Conservation (phyloP, 2,113 vertebrate genomes). For the Ochotona princeps region DNA sequence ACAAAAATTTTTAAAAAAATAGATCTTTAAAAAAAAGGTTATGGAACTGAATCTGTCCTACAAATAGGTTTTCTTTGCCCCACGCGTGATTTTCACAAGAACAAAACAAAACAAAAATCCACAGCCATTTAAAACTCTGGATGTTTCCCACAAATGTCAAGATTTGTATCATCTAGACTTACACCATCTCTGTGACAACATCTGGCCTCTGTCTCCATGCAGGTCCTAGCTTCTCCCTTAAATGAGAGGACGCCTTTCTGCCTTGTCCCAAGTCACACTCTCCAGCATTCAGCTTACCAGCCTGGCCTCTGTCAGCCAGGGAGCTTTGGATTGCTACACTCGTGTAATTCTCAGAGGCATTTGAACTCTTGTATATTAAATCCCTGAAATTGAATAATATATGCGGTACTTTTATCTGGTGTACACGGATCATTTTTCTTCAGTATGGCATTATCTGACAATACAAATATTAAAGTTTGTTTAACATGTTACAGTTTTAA, state of each 20-base stretch:
- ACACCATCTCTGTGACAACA: neutral
- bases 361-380: slow-evolving; percentile 34
- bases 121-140: slow-evolving; percentile 29
- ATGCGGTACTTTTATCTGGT: neutral
- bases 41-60: neutral
- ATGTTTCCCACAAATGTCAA: neutral
- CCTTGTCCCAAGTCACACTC: no score
- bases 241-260: neutral
- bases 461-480: slow-evolving; percentile 60
- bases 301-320: neutral
- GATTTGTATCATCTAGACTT: neutral
- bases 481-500: slow-evolving; percentile 56
- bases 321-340: neutral
- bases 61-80: neutral
- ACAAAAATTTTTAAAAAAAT: no score
- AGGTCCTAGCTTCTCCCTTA: neutral
- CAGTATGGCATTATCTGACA: slow-evolving; percentile 37
- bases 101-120: neutral
- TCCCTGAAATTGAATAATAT: slow-evolving; percentile 1
- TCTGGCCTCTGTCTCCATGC: neutral
- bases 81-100: neutral
- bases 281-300: neutral
- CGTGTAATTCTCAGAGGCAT: neutral
- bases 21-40: neutral
- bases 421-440: slow-evolving; percentile 21